phyloP scores from a whole-genome alignment of 2,888 invertebrate genomes.

The Diogma glabrata region DNA sequence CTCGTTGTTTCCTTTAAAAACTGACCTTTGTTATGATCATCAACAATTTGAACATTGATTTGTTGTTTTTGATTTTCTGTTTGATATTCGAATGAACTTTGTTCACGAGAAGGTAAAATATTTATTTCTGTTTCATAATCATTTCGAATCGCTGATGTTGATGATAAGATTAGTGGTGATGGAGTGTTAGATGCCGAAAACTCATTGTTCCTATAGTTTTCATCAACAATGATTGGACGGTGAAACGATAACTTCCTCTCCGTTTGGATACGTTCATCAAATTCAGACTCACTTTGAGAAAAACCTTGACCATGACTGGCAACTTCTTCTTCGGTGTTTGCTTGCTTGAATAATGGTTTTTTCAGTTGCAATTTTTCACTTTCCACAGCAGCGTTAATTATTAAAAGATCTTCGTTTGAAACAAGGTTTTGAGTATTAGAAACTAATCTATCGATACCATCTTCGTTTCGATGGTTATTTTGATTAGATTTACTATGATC shows the following conservation, averaged over 20 bases:
- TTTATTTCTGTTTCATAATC: conserved; percentile 35
- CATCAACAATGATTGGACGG: conserved; percentile 40
- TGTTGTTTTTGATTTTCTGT: conserved; percentile 37
- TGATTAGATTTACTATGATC: too few species aligned
- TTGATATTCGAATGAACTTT: too few species aligned
- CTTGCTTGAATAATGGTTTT: conserved; percentile 28
- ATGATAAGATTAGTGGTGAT: conserved; percentile 18
- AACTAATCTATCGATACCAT: conserved; percentile 40
- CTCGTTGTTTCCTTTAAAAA: conserved; percentile 8
- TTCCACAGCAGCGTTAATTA: conserved; percentile 45
- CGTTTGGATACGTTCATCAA: conserved; percentile 24
- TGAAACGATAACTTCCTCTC: conserved; percentile 33
- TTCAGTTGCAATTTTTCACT: conserved; percentile 23
- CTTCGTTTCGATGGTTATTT: conserved; percentile 17
- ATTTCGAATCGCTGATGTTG: conserved; percentile 27
- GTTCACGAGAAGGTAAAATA: conserved; percentile 32
- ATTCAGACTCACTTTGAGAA: conserved; percentile 27
- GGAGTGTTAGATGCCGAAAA: too few species aligned
- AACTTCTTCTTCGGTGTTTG: conserved; percentile 28
- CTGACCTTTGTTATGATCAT: conserved; percentile 18
- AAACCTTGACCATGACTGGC: conserved; percentile 25
- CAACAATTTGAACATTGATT: conserved; percentile 29
- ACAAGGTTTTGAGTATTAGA: conserved; percentile 49
- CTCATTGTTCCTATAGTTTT: conserved; percentile 12
- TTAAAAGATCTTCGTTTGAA: conserved; percentile 49